phyloP scores from a whole-genome alignment of 2,888 invertebrate genomes.

The Caenorhabditis japonica region DNA sequence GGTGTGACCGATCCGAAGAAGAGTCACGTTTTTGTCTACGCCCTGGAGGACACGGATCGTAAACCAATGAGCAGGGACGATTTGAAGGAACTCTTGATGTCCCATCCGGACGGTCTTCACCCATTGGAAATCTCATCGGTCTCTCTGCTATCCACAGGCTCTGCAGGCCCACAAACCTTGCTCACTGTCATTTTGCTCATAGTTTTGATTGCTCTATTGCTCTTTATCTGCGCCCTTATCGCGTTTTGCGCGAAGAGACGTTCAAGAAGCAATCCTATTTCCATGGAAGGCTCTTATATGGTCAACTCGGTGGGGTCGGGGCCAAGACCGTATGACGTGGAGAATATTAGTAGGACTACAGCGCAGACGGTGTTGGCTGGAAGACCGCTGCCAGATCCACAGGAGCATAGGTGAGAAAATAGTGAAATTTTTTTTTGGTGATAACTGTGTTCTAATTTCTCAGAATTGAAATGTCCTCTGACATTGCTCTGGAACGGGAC shows the following conservation, averaged over 20 bases:
- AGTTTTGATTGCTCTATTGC: slow-evolving; percentile 26
- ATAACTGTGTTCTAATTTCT: slow-evolving; percentile 4
- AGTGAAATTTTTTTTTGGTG: neutral
- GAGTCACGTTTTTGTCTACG: slow-evolving; percentile 70
- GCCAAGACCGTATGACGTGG: slow-evolving; percentile 76
- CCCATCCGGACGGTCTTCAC: slow-evolving; percentile 17
- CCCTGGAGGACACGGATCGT: slow-evolving; percentile 59
- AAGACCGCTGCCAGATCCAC: slow-evolving; percentile 68
- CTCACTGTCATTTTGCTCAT: slow-evolving; percentile 29
- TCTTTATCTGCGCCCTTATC: slow-evolving; percentile 48
- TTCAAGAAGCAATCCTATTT: slow-evolving; percentile 7
- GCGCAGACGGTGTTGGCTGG: slow-evolving; percentile 71
- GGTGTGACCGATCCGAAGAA: slow-evolving; percentile 59
- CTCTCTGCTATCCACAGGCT: slow-evolving; percentile 30
- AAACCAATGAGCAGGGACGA: slow-evolving; percentile 59
- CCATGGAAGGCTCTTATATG: slow-evolving; percentile 69
- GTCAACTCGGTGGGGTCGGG: slow-evolving; percentile 66
- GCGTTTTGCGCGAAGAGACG: slow-evolving; percentile 40
- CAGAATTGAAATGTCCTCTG: slow-evolving; percentile 38
- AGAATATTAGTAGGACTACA: slow-evolving; percentile 67
- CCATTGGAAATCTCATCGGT: slow-evolving; percentile 34
- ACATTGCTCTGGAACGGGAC: slow-evolving; percentile 36
- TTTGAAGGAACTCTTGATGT: slow-evolving; percentile 45
- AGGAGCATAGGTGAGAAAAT: slow-evolving; percentile 53
- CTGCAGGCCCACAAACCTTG: slow-evolving; percentile 9